Conservation (phyloP, 1,140 invertebrate species). For the Drosophila subobscura region DNA sequence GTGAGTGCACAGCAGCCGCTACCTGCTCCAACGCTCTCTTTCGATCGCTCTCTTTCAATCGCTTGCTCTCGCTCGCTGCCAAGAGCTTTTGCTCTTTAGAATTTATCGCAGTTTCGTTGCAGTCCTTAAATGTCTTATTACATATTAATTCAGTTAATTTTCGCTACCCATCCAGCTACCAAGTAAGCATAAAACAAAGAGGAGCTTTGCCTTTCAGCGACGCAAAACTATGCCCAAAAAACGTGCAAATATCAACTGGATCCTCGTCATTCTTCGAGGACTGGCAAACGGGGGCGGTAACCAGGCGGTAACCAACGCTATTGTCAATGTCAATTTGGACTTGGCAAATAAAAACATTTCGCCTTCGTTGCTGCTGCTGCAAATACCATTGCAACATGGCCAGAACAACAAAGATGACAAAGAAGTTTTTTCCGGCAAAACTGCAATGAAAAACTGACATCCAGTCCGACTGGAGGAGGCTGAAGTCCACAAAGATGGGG, state of each 20-base stretch:
- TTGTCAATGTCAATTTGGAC: conserved; percentile 60
- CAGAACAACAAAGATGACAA: conserved; percentile 60
- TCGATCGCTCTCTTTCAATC: too few species aligned
- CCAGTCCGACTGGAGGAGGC: not conserved
- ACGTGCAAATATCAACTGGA: not conserved
- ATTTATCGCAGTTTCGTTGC: too few species aligned
- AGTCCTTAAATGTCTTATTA: too few species aligned
- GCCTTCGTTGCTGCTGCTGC: conserved; percentile 7
- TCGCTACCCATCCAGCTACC: too few species aligned
- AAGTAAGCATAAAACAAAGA: too few species aligned
- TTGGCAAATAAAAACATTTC: conserved; percentile 63
- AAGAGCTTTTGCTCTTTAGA: too few species aligned
- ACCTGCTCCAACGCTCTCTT: too few species aligned
- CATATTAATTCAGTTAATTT: too few species aligned
- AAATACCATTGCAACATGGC: conserved; percentile 21
- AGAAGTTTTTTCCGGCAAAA: conserved; percentile 55
- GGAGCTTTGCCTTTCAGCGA: too few species aligned
- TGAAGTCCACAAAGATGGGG: not conserved
- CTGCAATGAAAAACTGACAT: conserved; percentile 62
- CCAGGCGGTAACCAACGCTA: conserved; percentile 1
- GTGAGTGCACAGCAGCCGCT: too few species aligned
- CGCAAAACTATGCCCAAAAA: too few species aligned
- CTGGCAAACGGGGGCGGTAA: not conserved
- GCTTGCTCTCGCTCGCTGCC: too few species aligned
- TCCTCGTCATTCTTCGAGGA: not conserved